Evolutionary conservation across 2,888 invertebrate genomes (phyloP).

Genomic region (Drosophila birchii): DNA sequence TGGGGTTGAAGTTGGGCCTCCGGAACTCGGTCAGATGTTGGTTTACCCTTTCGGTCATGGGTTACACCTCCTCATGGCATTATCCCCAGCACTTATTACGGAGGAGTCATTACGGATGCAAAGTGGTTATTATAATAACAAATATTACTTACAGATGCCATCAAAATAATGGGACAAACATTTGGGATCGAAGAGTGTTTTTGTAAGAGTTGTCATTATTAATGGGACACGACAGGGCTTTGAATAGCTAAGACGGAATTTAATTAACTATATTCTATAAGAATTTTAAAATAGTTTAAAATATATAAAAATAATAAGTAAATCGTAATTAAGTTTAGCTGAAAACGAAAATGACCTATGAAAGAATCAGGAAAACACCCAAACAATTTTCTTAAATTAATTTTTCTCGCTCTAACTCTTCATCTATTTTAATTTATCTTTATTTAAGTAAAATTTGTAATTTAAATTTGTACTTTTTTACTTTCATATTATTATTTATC

Average conservation of each 20-base stretch:
- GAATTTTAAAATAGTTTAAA: too few relatives aligned
- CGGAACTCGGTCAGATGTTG: conserved; percentile 74
- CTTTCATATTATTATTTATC: too few relatives aligned
- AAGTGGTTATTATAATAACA: conserved; percentile 41
- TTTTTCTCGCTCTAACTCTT: too few relatives aligned
- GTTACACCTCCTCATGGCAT: conserved; percentile 73
- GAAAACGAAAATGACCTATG: too few relatives aligned
- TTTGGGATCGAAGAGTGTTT: neutral
- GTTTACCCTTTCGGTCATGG: conserved; percentile 70
- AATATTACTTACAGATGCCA: conserved; percentile 35
- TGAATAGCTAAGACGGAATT: neutral
- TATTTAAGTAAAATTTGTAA: too few relatives aligned
- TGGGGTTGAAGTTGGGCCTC: conserved; percentile 15
- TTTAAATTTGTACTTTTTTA: too few relatives aligned
- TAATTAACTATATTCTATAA: too few relatives aligned
- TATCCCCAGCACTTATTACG: conserved; percentile 12
- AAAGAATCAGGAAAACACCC: too few relatives aligned
- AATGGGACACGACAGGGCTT: neutral
- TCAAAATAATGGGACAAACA: conserved; percentile 3
- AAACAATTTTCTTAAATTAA: too few relatives aligned
- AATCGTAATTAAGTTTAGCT: too few relatives aligned
- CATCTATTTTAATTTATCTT: too few relatives aligned
- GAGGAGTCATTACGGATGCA: conserved; percentile 42
- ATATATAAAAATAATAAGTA: too few relatives aligned
- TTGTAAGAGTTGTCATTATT: neutral